Evolutionary conservation across 1,140 invertebrate species (phyloP), one percentile per base, ranked within the genome.

Genomic region (Papilio dardanus): DNA sequence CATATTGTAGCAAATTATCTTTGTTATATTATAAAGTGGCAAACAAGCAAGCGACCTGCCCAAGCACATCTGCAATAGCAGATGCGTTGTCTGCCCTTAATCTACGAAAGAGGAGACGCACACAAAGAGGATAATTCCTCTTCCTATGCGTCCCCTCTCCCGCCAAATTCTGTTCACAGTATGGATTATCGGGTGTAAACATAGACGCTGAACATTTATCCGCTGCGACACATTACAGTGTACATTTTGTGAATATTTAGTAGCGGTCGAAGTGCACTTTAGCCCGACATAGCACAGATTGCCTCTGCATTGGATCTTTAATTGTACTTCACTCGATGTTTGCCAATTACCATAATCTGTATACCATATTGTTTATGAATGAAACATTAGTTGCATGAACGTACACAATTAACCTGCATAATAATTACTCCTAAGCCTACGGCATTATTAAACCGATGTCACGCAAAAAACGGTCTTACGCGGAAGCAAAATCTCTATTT

Each of bases 201-300:
- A 62, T 62, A 21, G 54, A 28, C 10, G 54, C 24, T 10, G 3
- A n/a, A 62, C 54, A 28, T 62, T 62, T 62, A 62, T 62, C 24
- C 54, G 24, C 21, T 30, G 54, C 54, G 54, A 62, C 54, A 62
- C 54, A 62, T 62, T 62, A 62, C 54, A 62, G 54, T 12, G 54
- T 62, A 28, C 24, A 62, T 21, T 62, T 62, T 62, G 54, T 62
- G 54, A 62, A 62, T 62, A 62, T 62, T 62, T 62, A 62, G 54
- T 62, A 24, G 24, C 54, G 54, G 54, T 62, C 54, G 54, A 28
- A 62, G 54, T 62, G 54, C 54, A 62, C 54, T 62, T 62, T 62
- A 62, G 54, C 24, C 54, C 54, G 54, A 62, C 54, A 28, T 62
- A 21, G 54, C 54, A 62, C 54, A 62, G 54, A 62, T 62, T 62